These are phyloP conservation scores for Piprites chloris DNA, from an alignment of 2,113 vertebrate species.

Conservation along the genomic window DNA sequence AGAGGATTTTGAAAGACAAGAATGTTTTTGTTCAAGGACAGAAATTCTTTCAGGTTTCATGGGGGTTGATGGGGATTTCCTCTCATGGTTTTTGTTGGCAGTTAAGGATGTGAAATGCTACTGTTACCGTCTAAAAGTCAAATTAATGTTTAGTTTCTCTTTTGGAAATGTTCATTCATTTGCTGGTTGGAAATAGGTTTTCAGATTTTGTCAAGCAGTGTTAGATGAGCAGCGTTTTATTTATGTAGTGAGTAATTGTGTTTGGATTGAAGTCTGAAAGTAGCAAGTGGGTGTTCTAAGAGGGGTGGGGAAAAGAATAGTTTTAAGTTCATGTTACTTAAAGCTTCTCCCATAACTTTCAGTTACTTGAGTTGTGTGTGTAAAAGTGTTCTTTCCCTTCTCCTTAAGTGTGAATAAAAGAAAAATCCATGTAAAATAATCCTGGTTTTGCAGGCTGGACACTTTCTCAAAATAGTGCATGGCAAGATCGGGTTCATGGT, in stretches of 20 bases:
- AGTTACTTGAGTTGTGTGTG: slow-evolving; percentile 17
- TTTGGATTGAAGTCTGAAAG: slow-evolving; percentile 30
- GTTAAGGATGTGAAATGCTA: slow-evolving; percentile 69
- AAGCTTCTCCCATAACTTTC: slow-evolving; percentile 41
- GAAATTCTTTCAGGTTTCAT: slow-evolving; percentile 59
- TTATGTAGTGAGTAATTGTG: slow-evolving; percentile 25
- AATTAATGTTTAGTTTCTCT: slow-evolving; percentile 72
- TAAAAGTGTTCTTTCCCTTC: slow-evolving; percentile 9
- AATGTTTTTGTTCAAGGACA: slow-evolving; percentile 61
- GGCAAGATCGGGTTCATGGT: neutral
- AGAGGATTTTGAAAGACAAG: slow-evolving; percentile 60
- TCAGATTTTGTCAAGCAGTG: slow-evolving; percentile 32
- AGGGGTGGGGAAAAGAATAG: slow-evolving; percentile 46
- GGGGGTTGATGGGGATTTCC: slow-evolving; percentile 50
- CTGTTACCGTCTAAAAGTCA: slow-evolving; percentile 56
- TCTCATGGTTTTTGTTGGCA: slow-evolving; percentile 58
- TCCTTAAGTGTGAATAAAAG: slow-evolving; percentile 11
- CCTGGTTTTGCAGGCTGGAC: slow-evolving; percentile 27
- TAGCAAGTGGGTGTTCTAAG: slow-evolving; percentile 35
- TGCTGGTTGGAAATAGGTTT: slow-evolving; percentile 35
- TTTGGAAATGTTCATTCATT: slow-evolving; percentile 61
- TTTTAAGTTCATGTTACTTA: slow-evolving; percentile 48
- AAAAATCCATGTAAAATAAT: neutral
- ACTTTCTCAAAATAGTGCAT: neutral
- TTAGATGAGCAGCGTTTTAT: slow-evolving; percentile 40